These are phyloP conservation scores for Oceanodroma leucorhoa DNA, from an alignment of 2,797 vertebrate species.

Conservation along the genomic window DNA sequence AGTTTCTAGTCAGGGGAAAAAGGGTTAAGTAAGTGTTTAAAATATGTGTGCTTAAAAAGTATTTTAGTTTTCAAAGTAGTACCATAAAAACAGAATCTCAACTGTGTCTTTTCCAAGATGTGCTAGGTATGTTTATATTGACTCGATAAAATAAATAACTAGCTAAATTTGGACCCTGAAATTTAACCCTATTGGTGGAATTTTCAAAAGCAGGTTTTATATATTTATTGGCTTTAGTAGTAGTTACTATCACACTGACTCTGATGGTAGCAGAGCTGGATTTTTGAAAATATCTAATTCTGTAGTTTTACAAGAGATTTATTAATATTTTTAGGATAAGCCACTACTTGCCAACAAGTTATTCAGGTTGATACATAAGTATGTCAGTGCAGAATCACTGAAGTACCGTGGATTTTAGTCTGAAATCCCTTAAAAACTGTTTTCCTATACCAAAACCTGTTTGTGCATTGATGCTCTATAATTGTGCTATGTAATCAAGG, in stretches of 20 bases:
- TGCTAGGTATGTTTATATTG: neutral
- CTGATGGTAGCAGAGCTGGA: neutral
- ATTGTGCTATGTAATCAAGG: neutral
- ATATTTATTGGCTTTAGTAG: neutral
- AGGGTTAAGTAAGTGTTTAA: neutral
- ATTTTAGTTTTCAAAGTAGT: neutral
- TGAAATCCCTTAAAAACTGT: neutral
- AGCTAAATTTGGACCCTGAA: neutral
- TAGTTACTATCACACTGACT: neutral
- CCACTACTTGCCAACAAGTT: neutral
- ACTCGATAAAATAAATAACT: neutral
- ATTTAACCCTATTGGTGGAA: neutral
- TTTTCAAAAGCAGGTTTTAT: neutral
- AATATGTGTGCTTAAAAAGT: neutral
- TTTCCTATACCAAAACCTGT: neutral
- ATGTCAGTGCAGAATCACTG: neutral
- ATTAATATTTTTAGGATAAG: neutral
- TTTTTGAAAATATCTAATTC: neutral
- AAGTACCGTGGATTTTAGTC: neutral
- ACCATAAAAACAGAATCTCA: neutral
- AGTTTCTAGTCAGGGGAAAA: neutral
- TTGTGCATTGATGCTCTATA: neutral
- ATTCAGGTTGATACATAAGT: neutral
- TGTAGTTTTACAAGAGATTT: neutral
- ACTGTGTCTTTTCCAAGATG: neutral